Base-by-base conservation (phyloP, 2,888 invertebrate genomes). In the Ectropis crepuscularia region DNA sequence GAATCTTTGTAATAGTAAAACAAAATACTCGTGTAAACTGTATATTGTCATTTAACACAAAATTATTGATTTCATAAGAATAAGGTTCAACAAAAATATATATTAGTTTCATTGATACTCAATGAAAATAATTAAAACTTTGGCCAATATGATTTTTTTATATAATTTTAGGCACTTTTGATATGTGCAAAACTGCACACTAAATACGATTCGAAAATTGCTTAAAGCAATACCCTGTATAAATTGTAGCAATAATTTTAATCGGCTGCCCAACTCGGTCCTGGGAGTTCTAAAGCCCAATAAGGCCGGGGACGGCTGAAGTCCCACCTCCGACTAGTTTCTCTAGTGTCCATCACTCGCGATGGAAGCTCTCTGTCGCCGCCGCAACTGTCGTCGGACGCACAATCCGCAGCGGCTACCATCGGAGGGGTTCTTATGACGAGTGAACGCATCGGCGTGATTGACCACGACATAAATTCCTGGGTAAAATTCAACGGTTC, bases 201-300 rank as follows among this genome's bases (percentile, higher is more conserved):
- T 53, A 51, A 51, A 61, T 41, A 57, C n/a, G 8, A 46, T 43
- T 57, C 49, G 10, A 50, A 61, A 61, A 59, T 55, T 28, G 7
- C 0, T 51, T 46, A 57, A 55, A 55, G 36, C 54, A 54, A 54
- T 55, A 61, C 55, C 61, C 61, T 61, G 61, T 61, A 50, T n/a
- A 7, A 9, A 16, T 8, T 54, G 37, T 43, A 61, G 37, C 47
- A 38, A 38, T 7, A 37, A n/a, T 49, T 47, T 58, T 11, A 65
- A 12, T 66, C 62, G 2, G 45, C 8, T 5, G 66, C 60, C 62
- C 62, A 62, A 28, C 66, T 66, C 37, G 63, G 63, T 8, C 57
- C 59, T 6, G 66, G 66, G 0, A 53, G 42, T 6, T 50, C 0
- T n/a, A n/a, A 2, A 42, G 57, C 57, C 53, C 48, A 62, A 5